Conservation (phyloP, 1,140 invertebrate species). For the Nylanderia fulva region DNA sequence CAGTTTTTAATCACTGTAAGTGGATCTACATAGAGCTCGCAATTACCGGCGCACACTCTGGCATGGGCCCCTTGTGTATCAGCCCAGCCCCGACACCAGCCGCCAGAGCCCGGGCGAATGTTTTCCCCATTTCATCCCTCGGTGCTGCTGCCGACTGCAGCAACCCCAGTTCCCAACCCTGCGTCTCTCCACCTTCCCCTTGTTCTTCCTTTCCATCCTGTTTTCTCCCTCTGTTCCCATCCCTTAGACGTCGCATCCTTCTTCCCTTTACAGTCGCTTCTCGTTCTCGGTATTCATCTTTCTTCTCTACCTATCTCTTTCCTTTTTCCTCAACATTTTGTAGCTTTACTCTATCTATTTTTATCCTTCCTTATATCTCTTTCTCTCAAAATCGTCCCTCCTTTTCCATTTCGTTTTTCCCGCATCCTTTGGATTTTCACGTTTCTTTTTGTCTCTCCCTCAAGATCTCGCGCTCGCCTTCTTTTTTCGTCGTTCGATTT, state of each 20-base stretch:
- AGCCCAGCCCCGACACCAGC: constrained; percentile 67
- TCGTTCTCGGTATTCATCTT: constrained; percentile 36
- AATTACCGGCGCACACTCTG: constrained; percentile 83
- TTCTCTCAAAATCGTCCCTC: neutral
- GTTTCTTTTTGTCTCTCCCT: constrained; percentile 18
- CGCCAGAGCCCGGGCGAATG: constrained; percentile 67
- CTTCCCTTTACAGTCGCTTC: constrained; percentile 14
- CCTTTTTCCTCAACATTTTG: neutral
- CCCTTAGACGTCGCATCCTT: constrained; percentile 56
- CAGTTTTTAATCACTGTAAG: constrained; percentile 87
- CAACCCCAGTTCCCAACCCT: constrained; percentile 45
- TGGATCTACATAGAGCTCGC: constrained; percentile 85
- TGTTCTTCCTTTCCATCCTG: constrained; percentile 30
- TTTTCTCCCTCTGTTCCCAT: constrained; percentile 1
- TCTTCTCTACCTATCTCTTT: neutral
- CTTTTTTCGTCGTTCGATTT: constrained; percentile 30
- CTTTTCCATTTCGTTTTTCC: neutral
- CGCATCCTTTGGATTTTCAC: neutral
- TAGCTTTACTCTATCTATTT: neutral
- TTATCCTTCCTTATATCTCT: neutral
- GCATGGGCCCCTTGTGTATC: constrained; percentile 82
- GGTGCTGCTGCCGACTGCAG: constrained; percentile 47
- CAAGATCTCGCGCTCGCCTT: neutral
- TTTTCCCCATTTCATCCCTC: constrained; percentile 78
- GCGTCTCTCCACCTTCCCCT: neutral